These are phyloP conservation scores for Hemicordylus capensis DNA, from an alignment of 2,113 vertebrate species.

Conservation along the genomic window DNA sequence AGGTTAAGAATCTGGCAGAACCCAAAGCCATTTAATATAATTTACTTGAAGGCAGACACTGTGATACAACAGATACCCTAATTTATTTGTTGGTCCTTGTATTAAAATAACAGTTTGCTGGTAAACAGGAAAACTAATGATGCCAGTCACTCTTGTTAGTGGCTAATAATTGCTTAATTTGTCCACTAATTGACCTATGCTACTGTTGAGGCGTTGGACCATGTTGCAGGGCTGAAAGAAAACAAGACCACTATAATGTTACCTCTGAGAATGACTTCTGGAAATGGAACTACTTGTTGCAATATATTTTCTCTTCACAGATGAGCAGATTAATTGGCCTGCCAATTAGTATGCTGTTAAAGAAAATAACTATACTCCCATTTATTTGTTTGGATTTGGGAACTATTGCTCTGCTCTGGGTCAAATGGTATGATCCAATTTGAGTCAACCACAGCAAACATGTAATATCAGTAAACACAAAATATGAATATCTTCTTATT, in stretches of 20 bases:
- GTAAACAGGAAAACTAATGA: slow-evolving; percentile 88
- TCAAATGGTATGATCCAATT: slow-evolving; percentile 66
- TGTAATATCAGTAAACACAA: slow-evolving; percentile 44
- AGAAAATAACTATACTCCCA: slow-evolving; percentile 67
- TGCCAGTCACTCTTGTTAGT: slow-evolving; percentile 86
- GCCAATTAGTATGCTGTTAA: slow-evolving; percentile 82
- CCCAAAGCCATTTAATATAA: slow-evolving; percentile 75
- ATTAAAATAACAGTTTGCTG: slow-evolving; percentile 81
- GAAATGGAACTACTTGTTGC: slow-evolving; percentile 78
- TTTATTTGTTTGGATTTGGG: slow-evolving; percentile 53
- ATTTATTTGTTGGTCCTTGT: slow-evolving; percentile 83
- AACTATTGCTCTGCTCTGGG: slow-evolving; percentile 50
- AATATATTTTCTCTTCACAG: slow-evolving; percentile 83
- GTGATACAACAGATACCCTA: slow-evolving; percentile 79
- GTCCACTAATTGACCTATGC: slow-evolving; percentile 87
- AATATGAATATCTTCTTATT: slow-evolving; percentile 23
- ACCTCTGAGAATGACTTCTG: slow-evolving; percentile 80
- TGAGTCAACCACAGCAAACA: slow-evolving; percentile 53
- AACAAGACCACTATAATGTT: slow-evolving; percentile 76
- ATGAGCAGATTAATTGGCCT: slow-evolving; percentile 85
- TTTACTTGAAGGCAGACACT: slow-evolving; percentile 69
- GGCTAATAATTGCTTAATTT: slow-evolving; percentile 89
- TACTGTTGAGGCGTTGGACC: slow-evolving; percentile 75
- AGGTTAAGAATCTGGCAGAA: slow-evolving; percentile 70
- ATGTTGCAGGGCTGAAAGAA: slow-evolving; percentile 73